Evolutionary conservation across 2,113 vertebrate genomes (phyloP).

Genomic region (Cyprinus carpio): DNA sequence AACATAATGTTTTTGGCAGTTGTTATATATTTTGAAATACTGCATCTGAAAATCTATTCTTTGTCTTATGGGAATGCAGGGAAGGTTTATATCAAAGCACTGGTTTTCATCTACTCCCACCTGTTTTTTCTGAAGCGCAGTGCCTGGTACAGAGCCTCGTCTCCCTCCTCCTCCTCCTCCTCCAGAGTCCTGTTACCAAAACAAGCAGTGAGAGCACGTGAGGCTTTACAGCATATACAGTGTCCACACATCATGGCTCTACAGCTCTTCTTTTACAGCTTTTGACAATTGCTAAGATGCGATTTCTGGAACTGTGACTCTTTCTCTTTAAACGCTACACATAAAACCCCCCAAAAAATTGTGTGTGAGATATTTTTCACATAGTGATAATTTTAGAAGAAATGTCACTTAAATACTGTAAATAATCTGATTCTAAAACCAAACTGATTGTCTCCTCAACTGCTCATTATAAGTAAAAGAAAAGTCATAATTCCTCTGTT

Average conservation of each 20-base stretch:
- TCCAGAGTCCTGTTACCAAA: constrained; percentile 40
- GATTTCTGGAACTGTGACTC: not conserved
- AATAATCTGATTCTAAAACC: not conserved
- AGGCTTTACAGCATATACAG: not conserved
- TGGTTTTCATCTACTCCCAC: constrained; percentile 50
- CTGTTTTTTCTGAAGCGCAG: constrained; percentile 41
- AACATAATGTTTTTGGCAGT: not conserved
- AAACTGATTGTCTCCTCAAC: not conserved
- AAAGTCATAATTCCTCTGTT: not conserved
- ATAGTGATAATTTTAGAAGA: not conserved
- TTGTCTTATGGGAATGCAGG: not conserved
- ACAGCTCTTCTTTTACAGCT: not conserved
- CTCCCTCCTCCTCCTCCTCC: constrained; percentile 31
- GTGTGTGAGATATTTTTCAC: not conserved
- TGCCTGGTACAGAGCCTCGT: constrained; percentile 57
- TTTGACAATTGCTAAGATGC: not conserved
- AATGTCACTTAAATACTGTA: not conserved
- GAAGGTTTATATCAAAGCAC: constrained; percentile 37
- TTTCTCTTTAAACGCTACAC: not conserved
- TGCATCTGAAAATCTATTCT: not conserved
- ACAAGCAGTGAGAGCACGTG: constrained; percentile 30
- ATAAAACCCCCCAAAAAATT: not conserved
- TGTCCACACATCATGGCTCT: not conserved
- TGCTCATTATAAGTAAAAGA: not conserved
- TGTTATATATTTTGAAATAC: not conserved